These are phyloP conservation scores for Himalopsyche anomala DNA, from an alignment of 2,888 invertebrate species.

Conservation along the genomic window DNA sequence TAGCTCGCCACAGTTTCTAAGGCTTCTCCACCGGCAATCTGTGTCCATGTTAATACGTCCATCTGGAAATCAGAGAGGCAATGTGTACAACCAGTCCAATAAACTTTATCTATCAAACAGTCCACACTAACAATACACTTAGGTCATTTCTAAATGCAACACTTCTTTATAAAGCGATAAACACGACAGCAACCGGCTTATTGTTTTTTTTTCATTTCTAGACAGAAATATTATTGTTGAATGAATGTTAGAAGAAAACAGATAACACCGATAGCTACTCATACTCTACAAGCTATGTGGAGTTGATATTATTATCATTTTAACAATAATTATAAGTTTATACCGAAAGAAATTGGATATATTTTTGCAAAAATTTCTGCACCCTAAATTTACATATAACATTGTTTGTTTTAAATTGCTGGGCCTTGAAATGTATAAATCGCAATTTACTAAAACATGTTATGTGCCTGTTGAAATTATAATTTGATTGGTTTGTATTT, in stretches of 20 bases:
- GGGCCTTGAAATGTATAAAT: too few relatives aligned
- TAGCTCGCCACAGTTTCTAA: constrained; percentile 73
- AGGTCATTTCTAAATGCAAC: constrained; percentile 9
- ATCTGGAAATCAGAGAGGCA: constrained; percentile 66
- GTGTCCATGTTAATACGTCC: constrained; percentile 72
- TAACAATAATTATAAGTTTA: too few relatives aligned
- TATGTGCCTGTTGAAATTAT: too few relatives aligned
- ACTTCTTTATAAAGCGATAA: not conserved
- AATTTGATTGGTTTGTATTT: too few relatives aligned
- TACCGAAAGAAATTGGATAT: too few relatives aligned
- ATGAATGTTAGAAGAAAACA: not conserved
- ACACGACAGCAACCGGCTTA: not conserved
- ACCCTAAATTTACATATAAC: too few relatives aligned
- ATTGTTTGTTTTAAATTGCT: too few relatives aligned
- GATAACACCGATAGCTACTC: too few relatives aligned
- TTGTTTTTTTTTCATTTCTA: not conserved
- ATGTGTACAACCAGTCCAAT: not conserved
- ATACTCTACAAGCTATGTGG: too few relatives aligned
- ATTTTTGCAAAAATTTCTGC: too few relatives aligned
- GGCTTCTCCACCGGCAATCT: constrained; percentile 71
- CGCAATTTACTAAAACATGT: too few relatives aligned
- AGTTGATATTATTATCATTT: too few relatives aligned
- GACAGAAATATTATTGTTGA: constrained; percentile 14
- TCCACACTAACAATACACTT: not conserved
- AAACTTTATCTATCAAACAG: not conserved